Conservation (phyloP, 2,797 vertebrate species). For the Scyliorhinus canicula region DNA sequence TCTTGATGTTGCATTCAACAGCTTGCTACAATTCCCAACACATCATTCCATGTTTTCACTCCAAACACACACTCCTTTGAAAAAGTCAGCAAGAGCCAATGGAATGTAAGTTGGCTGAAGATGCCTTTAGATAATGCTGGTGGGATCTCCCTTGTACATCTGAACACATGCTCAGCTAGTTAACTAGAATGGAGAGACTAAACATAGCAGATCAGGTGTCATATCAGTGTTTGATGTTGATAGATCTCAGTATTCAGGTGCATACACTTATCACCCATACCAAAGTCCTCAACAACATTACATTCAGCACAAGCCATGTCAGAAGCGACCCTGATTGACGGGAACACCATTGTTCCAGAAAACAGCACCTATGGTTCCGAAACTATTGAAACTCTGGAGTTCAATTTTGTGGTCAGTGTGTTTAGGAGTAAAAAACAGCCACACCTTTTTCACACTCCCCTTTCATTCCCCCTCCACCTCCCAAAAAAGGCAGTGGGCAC, state of each 20-base stretch:
- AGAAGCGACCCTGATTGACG: background rate
- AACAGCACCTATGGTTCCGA: background rate
- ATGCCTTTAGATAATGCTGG: background rate
- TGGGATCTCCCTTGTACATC: background rate
- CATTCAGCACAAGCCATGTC: background rate
- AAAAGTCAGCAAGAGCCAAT: too few species aligned
- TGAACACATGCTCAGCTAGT: background rate
- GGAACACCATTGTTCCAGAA: background rate
- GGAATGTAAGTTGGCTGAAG: background rate
- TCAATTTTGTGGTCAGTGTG: background rate
- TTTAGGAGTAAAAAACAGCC: background rate
- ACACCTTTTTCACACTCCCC: background rate
- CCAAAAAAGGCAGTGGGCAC: background rate
- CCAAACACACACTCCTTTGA: too few species aligned
- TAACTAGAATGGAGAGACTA: background rate
- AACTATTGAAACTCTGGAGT: background rate
- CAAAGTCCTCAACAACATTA: background rate
- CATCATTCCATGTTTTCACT: too few species aligned
- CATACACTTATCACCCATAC: background rate
- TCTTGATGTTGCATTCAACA: too few species aligned
- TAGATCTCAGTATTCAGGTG: background rate
- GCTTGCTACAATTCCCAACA: too few species aligned
- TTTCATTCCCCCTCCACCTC: background rate
- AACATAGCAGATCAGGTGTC: background rate
- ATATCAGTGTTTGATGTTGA: background rate